Conservation (phyloP, 2,113 vertebrate species). For the Osmerus eperlanus region DNA sequence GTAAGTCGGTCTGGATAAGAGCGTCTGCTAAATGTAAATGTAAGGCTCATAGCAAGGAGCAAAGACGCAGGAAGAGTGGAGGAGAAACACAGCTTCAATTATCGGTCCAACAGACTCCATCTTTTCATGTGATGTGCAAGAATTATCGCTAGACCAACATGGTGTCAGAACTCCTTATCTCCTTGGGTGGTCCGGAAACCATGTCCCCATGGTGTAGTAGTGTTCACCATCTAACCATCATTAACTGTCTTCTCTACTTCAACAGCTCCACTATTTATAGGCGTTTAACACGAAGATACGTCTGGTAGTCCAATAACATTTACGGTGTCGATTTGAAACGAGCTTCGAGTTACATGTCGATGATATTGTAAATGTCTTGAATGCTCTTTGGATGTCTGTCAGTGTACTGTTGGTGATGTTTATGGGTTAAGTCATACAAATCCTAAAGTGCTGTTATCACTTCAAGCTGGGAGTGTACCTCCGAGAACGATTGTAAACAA, state of each 20-base stretch:
- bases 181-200: no score
- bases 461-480: background rate
- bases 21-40: no score
- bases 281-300: background rate
- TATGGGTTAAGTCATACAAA: conserved; percentile 37
- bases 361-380: conserved; percentile 28
- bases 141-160: background rate
- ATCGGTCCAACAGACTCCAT: no score
- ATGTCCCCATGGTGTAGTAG: background rate
- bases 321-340: background rate
- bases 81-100: background rate
- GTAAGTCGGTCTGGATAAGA: no score
- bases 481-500: background rate
- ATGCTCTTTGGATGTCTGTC: conserved; percentile 28
- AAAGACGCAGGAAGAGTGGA: background rate
- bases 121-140: background rate
- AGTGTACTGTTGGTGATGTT: conserved; percentile 31
- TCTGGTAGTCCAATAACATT: conserved; percentile 4
- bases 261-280: background rate
- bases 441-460: conserved; percentile 42
- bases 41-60: background rate
- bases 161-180: background rate
- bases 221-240: background rate
- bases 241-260: background rate
- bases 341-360: conserved; percentile 7